Evolutionary conservation across 2,113 vertebrate genomes (phyloP), one percentile per base, ranked within the genome.

Genomic region (Acrocephalus arundinaceus): DNA sequence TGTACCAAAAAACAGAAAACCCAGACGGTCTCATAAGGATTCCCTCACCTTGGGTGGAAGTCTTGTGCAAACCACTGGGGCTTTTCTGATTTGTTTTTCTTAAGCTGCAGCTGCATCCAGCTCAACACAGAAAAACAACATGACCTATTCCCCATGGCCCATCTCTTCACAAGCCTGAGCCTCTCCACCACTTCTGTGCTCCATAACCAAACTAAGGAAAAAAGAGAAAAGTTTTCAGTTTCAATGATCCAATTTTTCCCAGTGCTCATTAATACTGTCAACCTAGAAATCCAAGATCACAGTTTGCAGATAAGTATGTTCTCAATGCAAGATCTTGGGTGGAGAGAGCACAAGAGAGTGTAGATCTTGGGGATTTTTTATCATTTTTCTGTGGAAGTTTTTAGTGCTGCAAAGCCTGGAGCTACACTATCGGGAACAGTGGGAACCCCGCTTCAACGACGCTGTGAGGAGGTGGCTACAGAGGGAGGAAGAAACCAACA

Each of bases 61-160:
- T 49, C 76, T 89, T 94, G 52, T 82, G 45, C 62, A 96, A 96
- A 81, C 65, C 76, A 31, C 51, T 76, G 57, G 73, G 61, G 24
- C 51, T 89, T 88, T 90, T 89, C 78, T 89, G 82, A 35, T 73
- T 23, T 94, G 52, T 92, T 93, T 94, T 93, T 77, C 72, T 94
- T 74, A 81, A 70, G n/a, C 45, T 94, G 79, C 95, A 97, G 92
- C 92, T 95, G 93, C 88, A 72, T 92, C 8, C n/a, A 93, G 45
- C n/a, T 78, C 65, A 57, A 31, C 12, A n/a, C 16, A 77, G 83
- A 61, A 84, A 93, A 93, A 86, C 49, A 90, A n/a, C 75, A 48
- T 31, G 51, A 93, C 27, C 33, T 81, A 66, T 8, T 90, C 79
- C 75, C 79, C 22, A 63, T 7, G 23, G 90, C 33, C 59, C 5